phyloP scores from a whole-genome alignment of 2,113 vertebrate species.

The Phalacrocorax brasilianus region DNA sequence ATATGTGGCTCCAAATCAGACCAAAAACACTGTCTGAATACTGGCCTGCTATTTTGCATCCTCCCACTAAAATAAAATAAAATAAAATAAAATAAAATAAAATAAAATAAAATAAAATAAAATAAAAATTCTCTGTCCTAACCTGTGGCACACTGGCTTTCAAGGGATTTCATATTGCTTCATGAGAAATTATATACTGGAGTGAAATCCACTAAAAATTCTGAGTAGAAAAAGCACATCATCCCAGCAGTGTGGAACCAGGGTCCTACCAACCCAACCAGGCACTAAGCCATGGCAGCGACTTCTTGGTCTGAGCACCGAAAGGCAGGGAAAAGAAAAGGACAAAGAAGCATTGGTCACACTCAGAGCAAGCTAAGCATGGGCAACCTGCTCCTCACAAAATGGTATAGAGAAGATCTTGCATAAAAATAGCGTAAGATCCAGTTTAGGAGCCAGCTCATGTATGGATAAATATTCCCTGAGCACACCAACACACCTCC shows the following conservation, averaged over 20 bases:
- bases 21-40: background rate
- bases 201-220: background rate
- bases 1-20: background rate
- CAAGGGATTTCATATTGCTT: background rate
- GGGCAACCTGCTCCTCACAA: background rate
- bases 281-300: background rate
- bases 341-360: background rate
- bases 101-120: background rate
- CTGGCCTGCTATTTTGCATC: background rate
- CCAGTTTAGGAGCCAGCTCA: background rate
- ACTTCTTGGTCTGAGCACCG: background rate
- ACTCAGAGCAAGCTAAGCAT: background rate
- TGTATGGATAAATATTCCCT: background rate
- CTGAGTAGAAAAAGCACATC: background rate
- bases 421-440: background rate
- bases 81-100: too few species aligned
- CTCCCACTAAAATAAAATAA: background rate
- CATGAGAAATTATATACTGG: background rate
- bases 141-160: background rate
- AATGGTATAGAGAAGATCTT: background rate
- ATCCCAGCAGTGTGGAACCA: background rate
- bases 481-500: background rate
- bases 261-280: background rate
- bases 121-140: background rate
- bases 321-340: background rate